phyloP scores from a whole-genome alignment of 2,797 vertebrate species.

The Bradypodion ventrale region DNA sequence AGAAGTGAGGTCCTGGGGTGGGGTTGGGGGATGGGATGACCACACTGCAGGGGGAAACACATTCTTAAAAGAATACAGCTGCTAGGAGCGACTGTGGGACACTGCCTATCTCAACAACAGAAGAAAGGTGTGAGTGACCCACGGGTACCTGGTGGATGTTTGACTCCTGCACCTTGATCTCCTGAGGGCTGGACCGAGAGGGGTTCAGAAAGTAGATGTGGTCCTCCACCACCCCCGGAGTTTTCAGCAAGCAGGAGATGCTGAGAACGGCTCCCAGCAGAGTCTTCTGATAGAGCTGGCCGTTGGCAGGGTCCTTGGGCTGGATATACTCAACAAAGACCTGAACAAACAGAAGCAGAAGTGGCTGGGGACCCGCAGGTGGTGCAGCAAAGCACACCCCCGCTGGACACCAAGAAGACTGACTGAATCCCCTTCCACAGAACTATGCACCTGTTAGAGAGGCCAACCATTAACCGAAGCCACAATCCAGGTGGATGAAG shows the following conservation, averaged over 20 bases:
- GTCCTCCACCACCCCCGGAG: constrained; percentile 92
- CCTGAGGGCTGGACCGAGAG: constrained; percentile 92
- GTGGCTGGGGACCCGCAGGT: neutral
- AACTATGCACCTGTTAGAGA: rapidly evolving
- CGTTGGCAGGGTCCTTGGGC: constrained; percentile 92
- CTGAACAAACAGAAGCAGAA: constrained; percentile 67
- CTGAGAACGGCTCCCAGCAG: constrained; percentile 87
- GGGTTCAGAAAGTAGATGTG: constrained; percentile 94
- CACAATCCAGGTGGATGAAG: too few species aligned
- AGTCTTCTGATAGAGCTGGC: constrained; percentile 95
- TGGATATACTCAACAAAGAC: constrained; percentile 92
- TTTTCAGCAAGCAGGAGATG: constrained; percentile 94
- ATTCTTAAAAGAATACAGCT: neutral
- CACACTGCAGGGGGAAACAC: neutral
- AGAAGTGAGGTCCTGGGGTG: too few species aligned
- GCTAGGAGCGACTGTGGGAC: neutral
- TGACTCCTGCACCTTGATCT: constrained; percentile 96
- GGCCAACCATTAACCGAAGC: neutral
- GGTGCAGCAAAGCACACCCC: neutral
- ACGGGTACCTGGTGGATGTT: constrained; percentile 90
- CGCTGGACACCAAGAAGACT: rapidly evolving
- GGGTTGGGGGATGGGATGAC: too few species aligned
- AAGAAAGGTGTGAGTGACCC: rapidly evolving
- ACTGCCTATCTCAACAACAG: neutral
- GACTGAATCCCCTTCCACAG: neutral